Percentiles rank a stretch among this genome's conserved stretches.
Evolutionary conservation across 2,888 invertebrate species (phyloP).

Genomic region (Ditula angustiorana): DNA sequence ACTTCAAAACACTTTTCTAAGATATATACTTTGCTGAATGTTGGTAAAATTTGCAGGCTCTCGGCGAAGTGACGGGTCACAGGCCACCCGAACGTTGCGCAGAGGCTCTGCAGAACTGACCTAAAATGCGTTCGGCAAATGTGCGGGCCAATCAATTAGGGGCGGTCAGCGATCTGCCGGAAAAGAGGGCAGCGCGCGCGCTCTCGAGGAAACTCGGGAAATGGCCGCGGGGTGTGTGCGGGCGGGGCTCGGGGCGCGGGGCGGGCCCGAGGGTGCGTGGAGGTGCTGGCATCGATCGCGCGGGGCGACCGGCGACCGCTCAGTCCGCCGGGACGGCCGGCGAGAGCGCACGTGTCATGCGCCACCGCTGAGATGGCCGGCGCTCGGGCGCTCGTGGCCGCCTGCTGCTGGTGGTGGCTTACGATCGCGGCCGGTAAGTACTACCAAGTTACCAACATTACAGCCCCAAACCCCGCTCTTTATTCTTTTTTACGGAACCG

Average conservation of each 20-base stretch:
- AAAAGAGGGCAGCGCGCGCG: constrained; percentile 86
- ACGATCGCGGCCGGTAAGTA: constrained; percentile 83
- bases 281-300: constrained; percentile 73
- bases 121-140: constrained; percentile 81
- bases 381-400: constrained; percentile 85
- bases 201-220: constrained; percentile 84
- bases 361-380: constrained; percentile 84
- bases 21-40: no score
- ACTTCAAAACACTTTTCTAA: background rate
- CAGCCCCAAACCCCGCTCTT: background rate
- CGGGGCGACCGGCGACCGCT: constrained; percentile 55
- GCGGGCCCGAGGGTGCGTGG: constrained; percentile 75
- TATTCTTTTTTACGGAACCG: background rate
- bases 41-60: background rate
- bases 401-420: constrained; percentile 84
- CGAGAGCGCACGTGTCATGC: constrained; percentile 84
- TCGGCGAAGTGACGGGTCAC: background rate
- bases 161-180: constrained; percentile 83
- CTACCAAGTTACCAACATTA: constrained; percentile 36
- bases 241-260: constrained; percentile 62
- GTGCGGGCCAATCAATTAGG: constrained; percentile 83
- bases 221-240: constrained; percentile 68
- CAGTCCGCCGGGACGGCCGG: constrained; percentile 85
- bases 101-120: constrained; percentile 77
- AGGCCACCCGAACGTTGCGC: constrained; percentile 50